These are phyloP conservation scores for Exephanes ischioxanthus DNA, from an alignment of 2,888 invertebrate genomes.

Conservation along the genomic window DNA sequence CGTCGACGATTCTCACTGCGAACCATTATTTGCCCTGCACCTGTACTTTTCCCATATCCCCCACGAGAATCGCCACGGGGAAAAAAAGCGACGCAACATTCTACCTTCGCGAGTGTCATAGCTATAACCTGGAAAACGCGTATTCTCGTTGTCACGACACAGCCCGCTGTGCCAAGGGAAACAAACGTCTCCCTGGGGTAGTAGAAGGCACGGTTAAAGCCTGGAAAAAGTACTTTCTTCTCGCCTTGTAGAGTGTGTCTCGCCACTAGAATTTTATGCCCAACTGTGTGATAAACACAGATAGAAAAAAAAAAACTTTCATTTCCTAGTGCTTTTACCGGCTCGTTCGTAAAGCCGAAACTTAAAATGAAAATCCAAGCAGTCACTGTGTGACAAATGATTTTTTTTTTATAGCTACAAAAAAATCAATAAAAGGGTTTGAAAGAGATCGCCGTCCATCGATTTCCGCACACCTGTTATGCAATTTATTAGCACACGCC, in stretches of 20 bases:
- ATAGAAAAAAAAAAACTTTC: slow-evolving; percentile 35
- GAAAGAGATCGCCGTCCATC: slow-evolving; percentile 43
- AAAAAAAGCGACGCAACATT: slow-evolving; percentile 11
- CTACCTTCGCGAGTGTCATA: slow-evolving; percentile 18
- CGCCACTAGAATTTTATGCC: slow-evolving; percentile 4
- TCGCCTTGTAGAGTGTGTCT: background rate
- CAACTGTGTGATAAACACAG: slow-evolving; percentile 26
- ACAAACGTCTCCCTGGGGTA: slow-evolving; percentile 55
- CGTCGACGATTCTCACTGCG: slow-evolving; percentile 48
- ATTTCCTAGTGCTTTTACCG: slow-evolving; percentile 1
- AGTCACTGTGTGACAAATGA: background rate
- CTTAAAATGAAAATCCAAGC: background rate
- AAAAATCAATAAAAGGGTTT: slow-evolving; percentile 36
- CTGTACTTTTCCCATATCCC: slow-evolving; percentile 26
- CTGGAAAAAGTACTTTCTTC: slow-evolving; percentile 39
- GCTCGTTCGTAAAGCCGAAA: background rate
- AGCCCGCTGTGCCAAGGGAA: slow-evolving; percentile 36
- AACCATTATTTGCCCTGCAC: slow-evolving; percentile 54
- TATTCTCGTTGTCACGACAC: slow-evolving; percentile 23
- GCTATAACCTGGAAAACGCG: slow-evolving; percentile 34
- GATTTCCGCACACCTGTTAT: slow-evolving; percentile 45
- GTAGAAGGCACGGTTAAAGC: slow-evolving; percentile 10
- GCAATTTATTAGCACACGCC: slow-evolving; percentile 12
- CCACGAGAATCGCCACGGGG: slow-evolving; percentile 10
- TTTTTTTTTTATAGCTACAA: background rate